A percentile compares a stretch with the other conserved stretches of the same genome.
These are phyloP conservation scores for Rhogogaster chlorosoma DNA, from an alignment of 2,888 invertebrate genomes.

Conservation along the genomic window DNA sequence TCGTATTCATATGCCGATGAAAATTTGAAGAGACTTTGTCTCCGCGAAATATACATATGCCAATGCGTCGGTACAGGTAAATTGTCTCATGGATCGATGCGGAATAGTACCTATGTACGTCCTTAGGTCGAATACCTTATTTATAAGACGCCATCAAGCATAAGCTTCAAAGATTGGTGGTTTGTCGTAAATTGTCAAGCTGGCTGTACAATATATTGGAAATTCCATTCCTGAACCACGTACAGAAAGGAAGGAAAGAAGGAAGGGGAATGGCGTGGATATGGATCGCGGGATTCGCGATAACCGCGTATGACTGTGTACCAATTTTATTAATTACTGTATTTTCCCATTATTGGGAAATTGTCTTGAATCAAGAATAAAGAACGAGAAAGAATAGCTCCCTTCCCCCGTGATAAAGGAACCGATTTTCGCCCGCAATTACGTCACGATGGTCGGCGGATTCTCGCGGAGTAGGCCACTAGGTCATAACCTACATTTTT, in stretches of 20 bases:
- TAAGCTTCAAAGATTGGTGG: constrained; percentile 37
- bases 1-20: neutral
- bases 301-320: neutral
- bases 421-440: constrained; percentile 8
- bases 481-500: constrained; percentile 49
- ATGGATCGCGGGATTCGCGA: neutral
- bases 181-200: constrained; percentile 36
- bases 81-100: constrained; percentile 31
- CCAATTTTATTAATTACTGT: neutral
- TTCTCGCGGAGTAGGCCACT: neutral
- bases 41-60: constrained; percentile 41
- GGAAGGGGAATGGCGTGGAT: neutral
- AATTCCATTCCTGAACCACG: neutral
- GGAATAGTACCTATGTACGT: constrained; percentile 2
- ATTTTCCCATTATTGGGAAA: neutral
- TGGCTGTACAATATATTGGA: neutral
- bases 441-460: neutral
- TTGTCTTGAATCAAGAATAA: neutral
- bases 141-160: constrained; percentile 12
- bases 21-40: constrained; percentile 3
- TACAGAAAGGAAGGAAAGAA: neutral
- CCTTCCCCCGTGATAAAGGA: neutral
- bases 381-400: neutral
- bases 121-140: constrained; percentile 43
- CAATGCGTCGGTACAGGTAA: constrained; percentile 41